A percentile compares a stretch with the other conserved stretches of the same genome.
phyloP scores from a whole-genome alignment of 2,113 vertebrate genomes.

The Platanista minor region DNA sequence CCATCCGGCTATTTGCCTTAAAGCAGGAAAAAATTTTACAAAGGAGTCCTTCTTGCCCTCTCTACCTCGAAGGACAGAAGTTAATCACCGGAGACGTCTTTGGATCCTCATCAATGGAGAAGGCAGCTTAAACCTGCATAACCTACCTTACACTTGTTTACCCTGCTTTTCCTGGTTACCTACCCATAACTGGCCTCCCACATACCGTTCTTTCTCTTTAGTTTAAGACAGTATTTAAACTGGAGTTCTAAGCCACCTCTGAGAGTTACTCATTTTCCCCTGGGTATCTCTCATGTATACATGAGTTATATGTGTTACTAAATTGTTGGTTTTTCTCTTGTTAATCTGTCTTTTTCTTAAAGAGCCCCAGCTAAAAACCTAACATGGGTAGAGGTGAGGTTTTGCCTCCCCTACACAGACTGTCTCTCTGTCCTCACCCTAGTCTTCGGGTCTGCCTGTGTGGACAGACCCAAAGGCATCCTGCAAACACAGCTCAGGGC shows the following conservation, averaged over 20 bases:
- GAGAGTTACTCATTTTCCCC: background rate
- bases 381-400: background rate
- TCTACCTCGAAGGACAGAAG: background rate
- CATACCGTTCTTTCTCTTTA: background rate
- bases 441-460: background rate
- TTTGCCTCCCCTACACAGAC: background rate
- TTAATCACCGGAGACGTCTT: background rate
- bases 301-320: background rate
- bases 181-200: background rate
- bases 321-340: background rate
- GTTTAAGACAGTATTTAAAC: background rate
- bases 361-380: background rate
- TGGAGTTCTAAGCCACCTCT: background rate
- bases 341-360: background rate
- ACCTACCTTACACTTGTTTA: background rate
- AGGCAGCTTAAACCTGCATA: background rate
- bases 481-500: background rate
- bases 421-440: background rate
- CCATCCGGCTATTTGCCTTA: background rate
- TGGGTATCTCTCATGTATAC: background rate
- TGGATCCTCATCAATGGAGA: background rate
- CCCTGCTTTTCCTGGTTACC: background rate
- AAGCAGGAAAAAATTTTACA: background rate
- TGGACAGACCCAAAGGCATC: background rate
- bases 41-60: background rate